Evolutionary conservation across 2,888 invertebrate genomes (phyloP).

Genomic region (Bombyx huttoni): DNA sequence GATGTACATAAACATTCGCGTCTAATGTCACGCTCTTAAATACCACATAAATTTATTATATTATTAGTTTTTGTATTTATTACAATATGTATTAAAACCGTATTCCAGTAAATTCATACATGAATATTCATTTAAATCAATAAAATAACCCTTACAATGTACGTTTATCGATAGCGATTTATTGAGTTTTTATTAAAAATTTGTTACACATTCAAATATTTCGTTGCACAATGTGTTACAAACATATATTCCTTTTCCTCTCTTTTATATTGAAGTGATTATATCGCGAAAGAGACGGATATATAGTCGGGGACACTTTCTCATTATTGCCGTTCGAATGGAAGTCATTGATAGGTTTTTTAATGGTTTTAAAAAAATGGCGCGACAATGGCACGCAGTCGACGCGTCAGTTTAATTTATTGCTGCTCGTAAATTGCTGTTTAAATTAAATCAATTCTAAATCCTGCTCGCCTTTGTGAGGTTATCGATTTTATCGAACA

Average conservation of each 20-base stretch:
- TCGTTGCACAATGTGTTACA: slow-evolving; percentile 28
- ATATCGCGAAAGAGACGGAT: slow-evolving; percentile 34
- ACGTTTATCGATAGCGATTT: slow-evolving; percentile 64
- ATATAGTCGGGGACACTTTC: slow-evolving; percentile 23
- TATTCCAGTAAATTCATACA: slow-evolving; percentile 36
- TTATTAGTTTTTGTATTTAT: slow-evolving; percentile 32
- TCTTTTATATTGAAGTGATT: slow-evolving; percentile 18
- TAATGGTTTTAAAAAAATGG: slow-evolving; percentile 63
- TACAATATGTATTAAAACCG: slow-evolving; percentile 31
- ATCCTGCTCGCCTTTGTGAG: slow-evolving; percentile 42
- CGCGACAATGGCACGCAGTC: slow-evolving; percentile 56
- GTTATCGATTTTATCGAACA: slow-evolving; percentile 42
- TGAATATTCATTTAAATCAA: slow-evolving; percentile 73
- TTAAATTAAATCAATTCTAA: slow-evolving; percentile 61
- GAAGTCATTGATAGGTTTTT: slow-evolving; percentile 63
- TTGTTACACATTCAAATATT: slow-evolving; percentile 57
- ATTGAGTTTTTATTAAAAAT: slow-evolving; percentile 70
- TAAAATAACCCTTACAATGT: slow-evolving; percentile 52
- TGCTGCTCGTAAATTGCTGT: slow-evolving; percentile 58
- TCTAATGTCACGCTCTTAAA: slow-evolving; percentile 27
- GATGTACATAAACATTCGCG: slow-evolving; percentile 19
- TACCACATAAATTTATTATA: slow-evolving; percentile 32
- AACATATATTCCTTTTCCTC: slow-evolving; percentile 27
- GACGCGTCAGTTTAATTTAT: slow-evolving; percentile 58
- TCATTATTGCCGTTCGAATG: slow-evolving; percentile 49